Evolutionary conservation across 2,113 vertebrate genomes (phyloP).

Genomic region (Myotis davidii): DNA sequence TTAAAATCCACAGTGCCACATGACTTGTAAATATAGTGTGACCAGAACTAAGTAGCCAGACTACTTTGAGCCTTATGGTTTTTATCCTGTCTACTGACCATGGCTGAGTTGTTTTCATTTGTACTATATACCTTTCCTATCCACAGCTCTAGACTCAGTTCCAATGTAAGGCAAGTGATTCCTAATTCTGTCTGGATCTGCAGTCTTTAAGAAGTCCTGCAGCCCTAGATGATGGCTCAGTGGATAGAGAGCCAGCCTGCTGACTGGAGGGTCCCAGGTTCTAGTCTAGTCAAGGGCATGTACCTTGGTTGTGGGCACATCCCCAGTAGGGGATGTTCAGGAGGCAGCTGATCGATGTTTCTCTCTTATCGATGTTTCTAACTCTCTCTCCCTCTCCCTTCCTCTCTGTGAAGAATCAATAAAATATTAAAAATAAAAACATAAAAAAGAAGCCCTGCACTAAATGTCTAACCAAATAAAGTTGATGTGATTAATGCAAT

Average conservation of each 20-base stretch:
- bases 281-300: too few relatives aligned
- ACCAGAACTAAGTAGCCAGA: background rate
- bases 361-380: too few relatives aligned
- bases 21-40: too few relatives aligned
- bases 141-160: background rate
- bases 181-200: background rate
- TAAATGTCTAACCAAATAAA: background rate
- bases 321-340: too few relatives aligned
- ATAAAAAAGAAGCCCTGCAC: background rate
- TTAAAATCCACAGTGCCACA: background rate
- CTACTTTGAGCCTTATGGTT: background rate
- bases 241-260: too few relatives aligned
- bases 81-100: background rate
- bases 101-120: background rate
- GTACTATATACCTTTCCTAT: background rate
- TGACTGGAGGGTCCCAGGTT: too few relatives aligned
- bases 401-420: too few relatives aligned
- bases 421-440: too few relatives aligned
- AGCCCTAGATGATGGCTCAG: too few relatives aligned
- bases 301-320: too few relatives aligned
- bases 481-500: background rate
- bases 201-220: background rate
- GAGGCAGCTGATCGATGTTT: too few relatives aligned
- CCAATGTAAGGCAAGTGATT: background rate
- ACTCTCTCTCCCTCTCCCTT: too few relatives aligned